Evolutionary conservation across 2,113 vertebrate genomes (phyloP).

Genomic region (Pholis gunnellus): DNA sequence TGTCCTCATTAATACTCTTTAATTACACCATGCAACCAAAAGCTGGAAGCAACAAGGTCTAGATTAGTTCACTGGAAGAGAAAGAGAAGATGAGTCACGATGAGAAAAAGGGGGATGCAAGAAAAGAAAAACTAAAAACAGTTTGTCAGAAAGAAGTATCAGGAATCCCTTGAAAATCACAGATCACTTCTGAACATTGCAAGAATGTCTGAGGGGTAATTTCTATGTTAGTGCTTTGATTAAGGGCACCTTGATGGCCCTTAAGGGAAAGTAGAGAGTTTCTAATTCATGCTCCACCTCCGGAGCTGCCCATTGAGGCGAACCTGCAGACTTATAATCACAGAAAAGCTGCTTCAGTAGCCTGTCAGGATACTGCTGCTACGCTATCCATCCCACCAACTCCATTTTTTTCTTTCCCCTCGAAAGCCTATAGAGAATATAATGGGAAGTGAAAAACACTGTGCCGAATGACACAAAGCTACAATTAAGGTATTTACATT

Average conservation of each 20-base stretch:
- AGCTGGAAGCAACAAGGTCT: neutral
- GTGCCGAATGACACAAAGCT: slow-evolving; percentile 31
- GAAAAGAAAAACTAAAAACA: neutral
- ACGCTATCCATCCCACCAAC: neutral
- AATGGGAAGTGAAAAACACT: slow-evolving; percentile 39
- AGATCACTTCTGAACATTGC: neutral
- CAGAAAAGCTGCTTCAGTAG: neutral
- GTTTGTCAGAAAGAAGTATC: neutral
- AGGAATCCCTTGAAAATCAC: slow-evolving; percentile 15
- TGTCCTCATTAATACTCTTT: neutral
- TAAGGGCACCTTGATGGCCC: slow-evolving; percentile 59
- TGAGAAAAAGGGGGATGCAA: neutral
- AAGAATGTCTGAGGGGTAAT: slow-evolving; percentile 25
- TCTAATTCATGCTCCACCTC: slow-evolving; percentile 20
- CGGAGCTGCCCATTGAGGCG: neutral
- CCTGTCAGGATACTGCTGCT: neutral
- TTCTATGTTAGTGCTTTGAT: slow-evolving; percentile 37
- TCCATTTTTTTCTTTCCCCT: too few relatives aligned
- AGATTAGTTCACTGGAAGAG: neutral
- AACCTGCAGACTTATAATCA: slow-evolving; percentile 18
- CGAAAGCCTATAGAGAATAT: neutral
- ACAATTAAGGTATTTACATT: slow-evolving; percentile 50
- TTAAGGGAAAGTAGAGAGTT: neutral
- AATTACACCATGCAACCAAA: neutral
- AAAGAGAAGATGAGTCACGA: neutral